Conservation (phyloP, 1,140 invertebrate genomes). For the Drosophila sulfurigaster region DNA sequence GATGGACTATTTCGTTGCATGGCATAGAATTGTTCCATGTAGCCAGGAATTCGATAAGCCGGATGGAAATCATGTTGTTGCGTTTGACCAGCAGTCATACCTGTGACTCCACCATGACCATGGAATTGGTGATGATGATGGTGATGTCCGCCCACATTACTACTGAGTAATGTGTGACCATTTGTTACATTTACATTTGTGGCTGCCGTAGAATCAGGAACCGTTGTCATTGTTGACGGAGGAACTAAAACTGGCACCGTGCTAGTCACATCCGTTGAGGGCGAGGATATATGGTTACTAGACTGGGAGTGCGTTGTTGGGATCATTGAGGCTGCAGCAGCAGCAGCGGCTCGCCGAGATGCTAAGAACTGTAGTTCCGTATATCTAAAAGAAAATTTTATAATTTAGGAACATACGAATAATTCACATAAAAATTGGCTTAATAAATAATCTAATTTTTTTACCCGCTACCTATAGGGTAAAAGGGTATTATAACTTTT, state of each 20-base stretch:
- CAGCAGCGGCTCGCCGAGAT: conserved; percentile 80
- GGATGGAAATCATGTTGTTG: conserved; percentile 86
- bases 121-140: conserved; percentile 58
- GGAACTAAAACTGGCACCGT: conserved; percentile 50
- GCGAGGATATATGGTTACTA: conserved; percentile 40
- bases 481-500: no score
- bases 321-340: conserved; percentile 78
- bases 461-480: no score
- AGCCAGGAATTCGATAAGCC: conserved; percentile 88
- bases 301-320: conserved; percentile 43
- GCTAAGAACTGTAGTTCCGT: conserved; percentile 81
- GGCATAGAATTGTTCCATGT: conserved; percentile 90
- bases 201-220: conserved; percentile 14
- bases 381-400: conserved; percentile 53
- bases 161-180: conserved; percentile 15
- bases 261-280: conserved; percentile 58
- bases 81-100: conserved; percentile 49
- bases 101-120: not conserved
- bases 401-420: not conserved
- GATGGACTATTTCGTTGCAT: conserved; percentile 86
- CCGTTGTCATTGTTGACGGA: conserved; percentile 24
- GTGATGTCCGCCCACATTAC: conserved; percentile 30
- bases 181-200: conserved; percentile 26
- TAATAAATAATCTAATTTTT: no score
- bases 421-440: no score